Base-by-base conservation (phyloP, 2,888 invertebrate genomes). In the Erebia palarica region DNA sequence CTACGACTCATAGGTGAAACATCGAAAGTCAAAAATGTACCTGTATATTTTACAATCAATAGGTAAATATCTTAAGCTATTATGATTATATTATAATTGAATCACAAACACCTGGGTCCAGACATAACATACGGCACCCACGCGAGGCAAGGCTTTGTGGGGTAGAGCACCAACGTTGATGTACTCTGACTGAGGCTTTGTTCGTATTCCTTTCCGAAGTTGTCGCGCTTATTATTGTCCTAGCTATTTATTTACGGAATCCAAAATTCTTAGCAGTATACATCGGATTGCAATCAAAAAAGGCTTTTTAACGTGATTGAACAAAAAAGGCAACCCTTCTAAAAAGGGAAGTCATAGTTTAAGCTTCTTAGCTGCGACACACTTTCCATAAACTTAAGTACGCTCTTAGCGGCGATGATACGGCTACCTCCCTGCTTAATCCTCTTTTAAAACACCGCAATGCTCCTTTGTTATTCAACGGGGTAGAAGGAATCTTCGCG, bases 321-420 rank as follows among this genome's bases (percentile, higher is more conserved):
- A 92, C 87, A 92, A 91, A 91, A 92, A 92, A 87, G 84, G 87
- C 91, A 92, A 92, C 90, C 91, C 91, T 91, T 92, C 91, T 82
- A 83, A 87, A 61, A 53, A 88, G 85, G 86, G 86, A 86, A 90
- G 89, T 91, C 90, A 89, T 87, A 87, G 86, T 84, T 86, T 87
- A 90, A 90, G 85, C 86, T 84, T 85, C 87, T 90, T 88, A 90
- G 84, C 82, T 82, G 85, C 85, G 86, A 85, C 86, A 88, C 88
- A 88, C 87, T 90, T 89, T 89, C 91, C 86, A 90, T 91, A 90
- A 90, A 89, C 87, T 90, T 89, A 89, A 91, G 89, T 89, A 89
- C 86, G 88, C 92, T 90, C 87, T 90, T 87, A 90, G 84, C 81
- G 81, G 81, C 81, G 85, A 89, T 90, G 92, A 92, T 91, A 89